These are phyloP conservation scores for Pagrus major DNA, from an alignment of 2,113 vertebrate genomes.

Conservation along the genomic window DNA sequence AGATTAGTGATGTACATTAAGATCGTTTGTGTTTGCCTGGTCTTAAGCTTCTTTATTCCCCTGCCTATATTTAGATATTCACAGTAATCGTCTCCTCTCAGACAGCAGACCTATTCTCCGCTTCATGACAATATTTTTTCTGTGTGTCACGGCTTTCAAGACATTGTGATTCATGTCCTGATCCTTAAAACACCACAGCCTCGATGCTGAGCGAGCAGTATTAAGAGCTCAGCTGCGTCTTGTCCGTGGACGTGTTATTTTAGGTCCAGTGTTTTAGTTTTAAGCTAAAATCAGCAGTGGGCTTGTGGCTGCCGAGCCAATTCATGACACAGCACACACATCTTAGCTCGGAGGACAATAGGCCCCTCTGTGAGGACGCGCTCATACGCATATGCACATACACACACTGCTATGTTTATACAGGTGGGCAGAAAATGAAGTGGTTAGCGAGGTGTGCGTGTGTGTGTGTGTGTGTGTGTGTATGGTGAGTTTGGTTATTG, in stretches of 20 bases:
- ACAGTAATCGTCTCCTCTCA: not conserved
- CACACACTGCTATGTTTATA: slow-evolving; percentile 75
- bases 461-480: slow-evolving; percentile 36
- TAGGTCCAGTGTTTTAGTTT: slow-evolving; percentile 66
- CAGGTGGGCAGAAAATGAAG: slow-evolving; percentile 77
- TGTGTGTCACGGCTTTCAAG: not conserved
- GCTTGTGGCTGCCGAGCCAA: slow-evolving; percentile 60
- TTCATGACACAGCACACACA: slow-evolving; percentile 78
- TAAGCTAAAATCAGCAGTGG: slow-evolving; percentile 75
- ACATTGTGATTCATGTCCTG: not conserved
- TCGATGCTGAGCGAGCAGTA: slow-evolving; percentile 37
- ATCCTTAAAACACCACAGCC: slow-evolving; percentile 19
- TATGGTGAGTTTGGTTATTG: slow-evolving; percentile 64
- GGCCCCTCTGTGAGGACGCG: slow-evolving; percentile 65
- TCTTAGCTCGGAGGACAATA: slow-evolving; percentile 70
- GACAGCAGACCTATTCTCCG: not conserved
- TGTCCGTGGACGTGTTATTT: slow-evolving; percentile 66
- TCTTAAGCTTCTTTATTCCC: not conserved
- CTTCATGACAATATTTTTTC: not conserved
- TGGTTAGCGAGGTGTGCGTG: slow-evolving; percentile 52
- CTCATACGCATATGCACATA: slow-evolving; percentile 57
- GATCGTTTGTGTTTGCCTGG: too few relatives aligned
- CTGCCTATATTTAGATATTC: not conserved
- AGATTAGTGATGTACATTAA: not conserved
- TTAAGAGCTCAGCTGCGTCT: slow-evolving; percentile 60